Base-by-base conservation (phyloP, 2,888 invertebrate genomes). In the Ectemnius lituratus region DNA sequence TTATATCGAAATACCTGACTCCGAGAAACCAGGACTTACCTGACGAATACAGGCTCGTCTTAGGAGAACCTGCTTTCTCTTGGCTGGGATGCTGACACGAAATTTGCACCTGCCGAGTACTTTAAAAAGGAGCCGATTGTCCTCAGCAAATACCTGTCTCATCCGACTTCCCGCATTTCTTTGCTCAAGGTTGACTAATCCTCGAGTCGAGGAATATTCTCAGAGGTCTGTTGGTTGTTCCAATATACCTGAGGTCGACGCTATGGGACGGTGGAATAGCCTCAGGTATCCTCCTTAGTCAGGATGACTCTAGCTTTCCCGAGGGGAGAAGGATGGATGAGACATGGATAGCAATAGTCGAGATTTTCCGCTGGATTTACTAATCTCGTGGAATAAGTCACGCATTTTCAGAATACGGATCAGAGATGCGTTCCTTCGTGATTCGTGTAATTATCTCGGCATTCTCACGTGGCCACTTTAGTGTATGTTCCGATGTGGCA, bases 301-400 rank as follows among this genome's bases (percentile, higher is more conserved):
- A 56, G 62, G 47, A 47, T 46, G 61, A 56, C 46, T 23, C 47
- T 20, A 49, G 52, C 18, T 11, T 23, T 16, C 18, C 57, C 46
- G 37, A 60, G 62, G 16, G 23, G 23, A 23, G 23, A 20, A 2
- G 20, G 2, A 20, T 20, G 23, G 3, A 14, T 62, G 13, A 3
- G 37, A 18, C 8, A 2, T 1, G 0, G 47, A 52, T 47, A 5
- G 20, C 20, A 23, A 8, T 27, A 13, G 18, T 4, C 67, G 13
- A 59, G 52, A 16, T n/a, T 11, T 11, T 58, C 4, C 20, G 70
- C 37, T 27, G 60, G 67, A 66, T 59, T 70, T 66, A 70, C 67
- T 70, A 59, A 4, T 18, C 60, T 67, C 70, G 67, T 60, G 67
- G 8, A 37, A 37, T 37, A 37, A 37, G 16, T 52, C 16, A 16